Evolutionary conservation across 1,140 invertebrate species (phyloP).

Genomic region (Papilio polyxenes): DNA sequence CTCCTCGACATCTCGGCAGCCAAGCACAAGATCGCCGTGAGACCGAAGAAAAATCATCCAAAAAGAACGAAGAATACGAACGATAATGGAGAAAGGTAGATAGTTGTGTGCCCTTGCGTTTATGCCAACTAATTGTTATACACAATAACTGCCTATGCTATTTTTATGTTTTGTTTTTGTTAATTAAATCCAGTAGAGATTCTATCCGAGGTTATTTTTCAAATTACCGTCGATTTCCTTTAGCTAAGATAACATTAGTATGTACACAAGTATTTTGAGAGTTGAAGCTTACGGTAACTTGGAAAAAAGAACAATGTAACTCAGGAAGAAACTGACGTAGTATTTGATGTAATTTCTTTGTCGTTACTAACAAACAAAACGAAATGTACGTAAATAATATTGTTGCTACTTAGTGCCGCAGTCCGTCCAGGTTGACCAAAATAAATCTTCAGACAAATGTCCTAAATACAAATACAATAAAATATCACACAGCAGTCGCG

Average conservation of each 20-base stretch:
- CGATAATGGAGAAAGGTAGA: constrained; percentile 55
- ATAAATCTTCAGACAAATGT: constrained; percentile 10
- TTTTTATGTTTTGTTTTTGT: background rate
- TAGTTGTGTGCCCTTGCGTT: background rate
- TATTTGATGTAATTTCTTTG: background rate
- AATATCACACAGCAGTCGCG: background rate
- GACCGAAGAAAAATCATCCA: constrained; percentile 85
- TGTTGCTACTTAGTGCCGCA: background rate
- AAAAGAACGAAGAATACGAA: constrained; percentile 55
- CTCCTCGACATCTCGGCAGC: constrained; percentile 89
- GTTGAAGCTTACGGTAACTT: too few relatives aligned
- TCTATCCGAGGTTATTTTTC: too few relatives aligned
- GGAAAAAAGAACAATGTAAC: background rate
- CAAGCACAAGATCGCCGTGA: constrained; percentile 87
- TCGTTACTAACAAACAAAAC: background rate
- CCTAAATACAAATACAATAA: constrained; percentile 29
- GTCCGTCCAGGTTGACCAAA: background rate
- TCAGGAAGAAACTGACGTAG: background rate
- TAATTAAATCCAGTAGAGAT: background rate
- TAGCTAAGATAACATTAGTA: too few relatives aligned
- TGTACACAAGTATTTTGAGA: too few relatives aligned
- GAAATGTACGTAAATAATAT: background rate
- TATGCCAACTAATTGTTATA: background rate
- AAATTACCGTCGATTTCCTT: background rate
- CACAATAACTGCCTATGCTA: background rate